Conservation (phyloP, 2,113 vertebrate genomes). For the Zosterops hypoxanthus region DNA sequence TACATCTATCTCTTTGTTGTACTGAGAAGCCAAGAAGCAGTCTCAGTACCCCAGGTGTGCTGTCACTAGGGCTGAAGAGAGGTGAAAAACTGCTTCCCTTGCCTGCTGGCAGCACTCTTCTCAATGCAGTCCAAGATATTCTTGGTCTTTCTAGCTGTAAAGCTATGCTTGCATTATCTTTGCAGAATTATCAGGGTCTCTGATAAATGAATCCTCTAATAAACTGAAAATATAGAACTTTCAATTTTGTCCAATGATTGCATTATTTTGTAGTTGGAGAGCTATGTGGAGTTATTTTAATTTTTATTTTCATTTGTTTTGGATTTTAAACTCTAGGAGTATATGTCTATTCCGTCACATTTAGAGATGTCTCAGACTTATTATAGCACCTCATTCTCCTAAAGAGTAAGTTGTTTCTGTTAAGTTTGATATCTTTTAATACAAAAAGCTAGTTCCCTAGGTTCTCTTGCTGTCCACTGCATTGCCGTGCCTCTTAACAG, state of each 20-base stretch:
- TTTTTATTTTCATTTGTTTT: neutral
- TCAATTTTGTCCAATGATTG: neutral
- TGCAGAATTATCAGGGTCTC: neutral
- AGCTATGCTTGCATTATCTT: neutral
- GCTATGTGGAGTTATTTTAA: accelerated
- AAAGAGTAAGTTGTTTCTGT: neutral
- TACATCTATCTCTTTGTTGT: accelerated
- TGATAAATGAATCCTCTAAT: neutral
- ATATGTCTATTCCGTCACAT: neutral
- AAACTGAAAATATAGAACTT: neutral
- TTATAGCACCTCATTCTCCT: neutral
- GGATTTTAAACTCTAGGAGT: neutral
- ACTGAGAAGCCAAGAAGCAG: neutral
- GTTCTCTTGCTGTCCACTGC: neutral
- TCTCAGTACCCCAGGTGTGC: neutral
- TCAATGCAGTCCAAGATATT: no score
- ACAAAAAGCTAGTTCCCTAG: neutral
- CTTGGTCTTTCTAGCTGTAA: neutral
- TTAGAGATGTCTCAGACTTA: neutral
- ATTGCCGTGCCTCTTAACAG: neutral
- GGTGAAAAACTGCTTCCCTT: neutral
- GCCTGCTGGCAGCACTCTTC: neutral
- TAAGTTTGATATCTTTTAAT: neutral
- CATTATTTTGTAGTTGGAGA: neutral
- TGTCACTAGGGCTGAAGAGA: neutral